A percentile compares a stretch with the other conserved stretches of the same genome.
Conservation (phyloP, 37 sponge, comb jelly and placozoan genomes). For the Beroe ovata region DNA sequence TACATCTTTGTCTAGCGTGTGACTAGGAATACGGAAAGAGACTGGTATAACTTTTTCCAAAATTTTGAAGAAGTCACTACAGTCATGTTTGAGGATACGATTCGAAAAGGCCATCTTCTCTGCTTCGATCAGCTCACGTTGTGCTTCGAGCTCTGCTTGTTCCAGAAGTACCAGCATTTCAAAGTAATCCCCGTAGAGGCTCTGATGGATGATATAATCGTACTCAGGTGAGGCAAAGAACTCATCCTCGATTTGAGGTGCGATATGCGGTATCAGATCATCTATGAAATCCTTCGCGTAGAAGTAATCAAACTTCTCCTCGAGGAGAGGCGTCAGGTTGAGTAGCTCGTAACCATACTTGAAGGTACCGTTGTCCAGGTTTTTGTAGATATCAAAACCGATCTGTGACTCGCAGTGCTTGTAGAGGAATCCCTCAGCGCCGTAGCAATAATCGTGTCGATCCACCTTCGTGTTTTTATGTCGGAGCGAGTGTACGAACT, state of each 20-base stretch:
- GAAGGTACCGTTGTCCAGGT: not conserved
- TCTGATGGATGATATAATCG: not conserved
- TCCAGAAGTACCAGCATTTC: not conserved
- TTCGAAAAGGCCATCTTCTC: not conserved
- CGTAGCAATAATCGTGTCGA: not conserved
- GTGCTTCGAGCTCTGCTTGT: not conserved
- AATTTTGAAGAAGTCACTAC: too few species aligned
- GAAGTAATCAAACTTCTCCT: not conserved
- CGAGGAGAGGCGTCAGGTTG: not conserved
- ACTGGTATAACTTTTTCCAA: too few species aligned
- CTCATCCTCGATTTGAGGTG: not conserved
- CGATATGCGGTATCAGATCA: not conserved
- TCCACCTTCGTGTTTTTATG: not conserved
- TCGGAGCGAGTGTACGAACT: not conserved
- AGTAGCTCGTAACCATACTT: not conserved
- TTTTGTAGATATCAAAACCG: too few species aligned
- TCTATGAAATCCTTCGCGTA: not conserved
- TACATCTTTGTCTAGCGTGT: too few species aligned
- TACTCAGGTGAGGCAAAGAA: not conserved
- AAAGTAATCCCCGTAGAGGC: not conserved
- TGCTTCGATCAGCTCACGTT: not conserved
- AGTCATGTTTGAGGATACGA: too few species aligned
- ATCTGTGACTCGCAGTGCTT: too few species aligned
- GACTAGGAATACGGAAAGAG: too few species aligned
- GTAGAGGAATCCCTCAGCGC: not conserved